A percentile compares a stretch with the other conserved stretches of the same genome.
Conservation (phyloP, 2,113 vertebrate species). For the Chaetodon auriga region DNA sequence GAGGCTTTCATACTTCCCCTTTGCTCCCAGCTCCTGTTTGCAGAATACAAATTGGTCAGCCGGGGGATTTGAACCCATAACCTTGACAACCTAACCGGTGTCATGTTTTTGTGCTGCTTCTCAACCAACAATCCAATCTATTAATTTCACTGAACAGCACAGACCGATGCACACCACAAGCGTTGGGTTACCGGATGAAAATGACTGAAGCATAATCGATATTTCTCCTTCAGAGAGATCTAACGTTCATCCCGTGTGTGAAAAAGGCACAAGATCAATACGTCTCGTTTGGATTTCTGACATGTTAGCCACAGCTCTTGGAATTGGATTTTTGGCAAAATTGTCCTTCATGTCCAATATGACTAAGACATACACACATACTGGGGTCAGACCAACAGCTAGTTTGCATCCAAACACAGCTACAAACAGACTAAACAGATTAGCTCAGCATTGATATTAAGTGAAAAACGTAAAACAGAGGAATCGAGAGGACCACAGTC, state of each 20-base stretch:
- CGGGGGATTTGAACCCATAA: not conserved
- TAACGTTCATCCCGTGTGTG: not conserved
- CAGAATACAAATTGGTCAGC: not conserved
- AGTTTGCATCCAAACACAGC: not conserved
- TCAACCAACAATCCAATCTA: not conserved
- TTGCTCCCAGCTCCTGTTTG: not conserved
- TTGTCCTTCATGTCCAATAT: not conserved
- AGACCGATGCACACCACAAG: slow-evolving; percentile 4
- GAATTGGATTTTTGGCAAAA: not conserved
- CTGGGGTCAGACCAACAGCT: no score
- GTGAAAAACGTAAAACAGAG: no score
- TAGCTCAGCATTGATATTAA: no score
- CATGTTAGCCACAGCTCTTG: not conserved
- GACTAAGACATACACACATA: no score
- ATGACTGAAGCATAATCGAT: slow-evolving; percentile 55
- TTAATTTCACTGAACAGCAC: not conserved
- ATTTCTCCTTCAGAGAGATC: slow-evolving; percentile 32
- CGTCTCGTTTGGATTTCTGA: not conserved
- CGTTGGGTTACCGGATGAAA: not conserved
- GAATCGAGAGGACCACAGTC: no score
- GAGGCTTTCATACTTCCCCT: not conserved
- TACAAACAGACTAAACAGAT: no score
- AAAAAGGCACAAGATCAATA: slow-evolving; percentile 38
- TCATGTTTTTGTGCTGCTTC: not conserved
- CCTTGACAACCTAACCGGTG: slow-evolving; percentile 11